These are phyloP conservation scores for Cyaniris semiargus DNA, from an alignment of 2,888 invertebrate species.

Conservation along the genomic window DNA sequence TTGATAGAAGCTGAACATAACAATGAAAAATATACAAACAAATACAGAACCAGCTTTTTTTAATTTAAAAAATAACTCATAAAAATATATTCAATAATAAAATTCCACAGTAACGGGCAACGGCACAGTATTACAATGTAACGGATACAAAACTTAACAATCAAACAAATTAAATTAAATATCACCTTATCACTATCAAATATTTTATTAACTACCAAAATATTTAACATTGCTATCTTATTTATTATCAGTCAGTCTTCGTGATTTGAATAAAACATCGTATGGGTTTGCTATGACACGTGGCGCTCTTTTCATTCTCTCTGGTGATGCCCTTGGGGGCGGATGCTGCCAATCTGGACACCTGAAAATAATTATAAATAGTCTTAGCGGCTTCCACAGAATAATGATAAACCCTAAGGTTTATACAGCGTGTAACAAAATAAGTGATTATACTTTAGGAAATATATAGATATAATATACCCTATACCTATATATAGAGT, in stretches of 20 bases:
- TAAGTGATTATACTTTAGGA: too few species aligned
- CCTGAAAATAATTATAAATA: constrained; percentile 48
- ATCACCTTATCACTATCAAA: not conserved
- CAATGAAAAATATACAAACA: not conserved
- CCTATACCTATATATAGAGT: too few species aligned
- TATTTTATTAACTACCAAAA: constrained; percentile 23
- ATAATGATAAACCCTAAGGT: too few species aligned
- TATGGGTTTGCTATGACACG: constrained; percentile 38
- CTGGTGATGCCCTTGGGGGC: constrained; percentile 55
- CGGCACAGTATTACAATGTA: too few species aligned
- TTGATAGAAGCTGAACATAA: too few species aligned
- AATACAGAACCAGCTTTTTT: not conserved
- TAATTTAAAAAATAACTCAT: not conserved
- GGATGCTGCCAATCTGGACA: constrained; percentile 69
- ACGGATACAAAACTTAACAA: not conserved
- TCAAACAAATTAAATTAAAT: not conserved
- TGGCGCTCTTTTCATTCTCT: constrained; percentile 57
- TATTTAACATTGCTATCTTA: constrained; percentile 9
- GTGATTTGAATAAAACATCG: constrained; percentile 35
- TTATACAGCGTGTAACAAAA: too few species aligned
- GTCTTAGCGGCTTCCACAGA: too few species aligned
- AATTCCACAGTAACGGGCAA: too few species aligned
- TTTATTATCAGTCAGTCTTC: constrained; percentile 31
- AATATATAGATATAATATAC: too few species aligned
- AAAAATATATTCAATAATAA: not conserved